Base-by-base conservation (phyloP, 37 sponge, comb jelly and placozoan species). In the Spongilla lacustris region DNA sequence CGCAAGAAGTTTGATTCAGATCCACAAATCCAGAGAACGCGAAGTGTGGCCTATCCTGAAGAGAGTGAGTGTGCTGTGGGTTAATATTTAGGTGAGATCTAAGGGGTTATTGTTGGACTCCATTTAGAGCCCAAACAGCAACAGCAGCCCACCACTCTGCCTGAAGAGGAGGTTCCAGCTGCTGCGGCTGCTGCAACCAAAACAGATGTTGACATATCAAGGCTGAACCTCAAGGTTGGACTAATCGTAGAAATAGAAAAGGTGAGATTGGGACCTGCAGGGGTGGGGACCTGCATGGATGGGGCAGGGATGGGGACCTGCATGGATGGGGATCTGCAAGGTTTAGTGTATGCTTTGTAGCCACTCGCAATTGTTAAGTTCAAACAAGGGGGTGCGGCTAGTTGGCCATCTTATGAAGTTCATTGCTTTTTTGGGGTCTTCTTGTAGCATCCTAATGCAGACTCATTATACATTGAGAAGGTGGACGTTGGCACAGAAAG, bases 161-260 rank as follows among this genome's bases (percentile, higher is more conserved):
- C 35, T 46, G 84, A 17, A 2, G 30, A 12, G 19, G 82, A 83
- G 77, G 78, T 46, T 0, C 50, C 80, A 25, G n/a, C n/a, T n/a
- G n/a, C n/a, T n/a, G 80, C 48, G 12, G 82, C 77, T 25, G 70
- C 76, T 73, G 85, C 72, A 29, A 37, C 81, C 0, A 81, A 69
- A 17, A 38, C 95, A 71, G 68, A 93, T 19, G 88, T 93, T 19
- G 98, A 97, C 73, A 83, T 93, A 29, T 97, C 98, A 0, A 36
- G 95, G 48, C 76, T 97, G 72, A 96, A 97, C 50, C 77, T 97
- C 68, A 83, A 92, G 86, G 95, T 97, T 33, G 98, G 98, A 6
- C 75, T 36, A 10, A 83, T 97, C 14, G 78, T 91, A 23, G 79
- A 86, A 0, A 91, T 80, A 4, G 94, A 93, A 50, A 95, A 95